phyloP scores from a whole-genome alignment of 2,888 invertebrate genomes.

The Teleiodes luculella region DNA sequence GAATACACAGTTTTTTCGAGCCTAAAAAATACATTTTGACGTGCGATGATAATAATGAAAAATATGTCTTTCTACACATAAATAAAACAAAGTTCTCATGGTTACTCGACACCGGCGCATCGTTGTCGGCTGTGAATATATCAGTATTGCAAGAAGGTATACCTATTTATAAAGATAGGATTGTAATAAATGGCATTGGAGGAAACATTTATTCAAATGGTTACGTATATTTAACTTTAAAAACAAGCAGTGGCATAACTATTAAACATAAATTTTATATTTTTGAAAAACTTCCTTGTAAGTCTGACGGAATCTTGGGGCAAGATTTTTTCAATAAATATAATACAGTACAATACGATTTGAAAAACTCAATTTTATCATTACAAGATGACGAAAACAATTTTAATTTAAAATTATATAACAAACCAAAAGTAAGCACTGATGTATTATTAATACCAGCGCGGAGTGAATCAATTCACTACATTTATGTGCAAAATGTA shows the following conservation, averaged over 20 bases:
- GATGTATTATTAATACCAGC: not conserved
- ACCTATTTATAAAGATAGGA: not conserved
- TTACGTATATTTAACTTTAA: not conserved
- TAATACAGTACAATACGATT: not conserved
- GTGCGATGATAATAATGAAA: not conserved
- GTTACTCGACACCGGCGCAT: conserved; percentile 7
- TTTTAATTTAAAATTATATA: not conserved
- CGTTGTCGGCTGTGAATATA: not conserved
- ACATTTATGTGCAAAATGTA: not conserved
- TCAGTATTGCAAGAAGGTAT: not conserved
- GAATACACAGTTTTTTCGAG: too few relatives aligned
- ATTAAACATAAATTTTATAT: not conserved
- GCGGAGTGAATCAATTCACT: not conserved
- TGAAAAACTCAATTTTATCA: not conserved
- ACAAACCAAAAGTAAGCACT: not conserved
- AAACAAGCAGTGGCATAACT: not conserved
- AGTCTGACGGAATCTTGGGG: not conserved
- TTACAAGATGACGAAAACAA: not conserved
- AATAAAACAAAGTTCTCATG: not conserved
- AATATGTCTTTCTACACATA: not conserved
- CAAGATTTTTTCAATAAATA: not conserved
- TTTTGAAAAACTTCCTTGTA: not conserved
- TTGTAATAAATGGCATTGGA: conserved; percentile 1
- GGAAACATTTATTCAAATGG: not conserved
- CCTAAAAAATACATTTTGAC: too few relatives aligned